Evolutionary conservation across 2,113 vertebrate genomes (phyloP).

Genomic region (Loxodonta africana): DNA sequence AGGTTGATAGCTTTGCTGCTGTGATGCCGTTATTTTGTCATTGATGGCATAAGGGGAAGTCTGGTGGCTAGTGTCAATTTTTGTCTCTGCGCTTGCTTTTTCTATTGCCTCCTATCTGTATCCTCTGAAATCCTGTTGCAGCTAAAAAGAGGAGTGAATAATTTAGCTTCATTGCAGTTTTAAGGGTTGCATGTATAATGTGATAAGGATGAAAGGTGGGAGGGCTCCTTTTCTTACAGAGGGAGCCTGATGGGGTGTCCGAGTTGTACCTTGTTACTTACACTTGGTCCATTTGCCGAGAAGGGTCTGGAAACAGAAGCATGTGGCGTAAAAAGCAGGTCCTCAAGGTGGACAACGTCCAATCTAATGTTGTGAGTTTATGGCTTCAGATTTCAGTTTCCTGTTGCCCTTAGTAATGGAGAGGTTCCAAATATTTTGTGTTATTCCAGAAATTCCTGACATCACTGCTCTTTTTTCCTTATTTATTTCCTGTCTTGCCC

Average conservation of each 20-base stretch:
- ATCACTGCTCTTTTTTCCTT: background rate
- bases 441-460: background rate
- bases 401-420: background rate
- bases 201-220: background rate
- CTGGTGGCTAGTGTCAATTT: rapidly evolving
- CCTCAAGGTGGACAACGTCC: background rate
- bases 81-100: background rate
- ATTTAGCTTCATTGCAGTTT: background rate
- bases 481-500: background rate
- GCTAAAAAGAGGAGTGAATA: background rate
- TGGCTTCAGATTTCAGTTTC: background rate
- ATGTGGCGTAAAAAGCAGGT: rapidly evolving
- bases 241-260: rapidly evolving
- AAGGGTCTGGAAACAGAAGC: background rate
- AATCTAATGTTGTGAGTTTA: rapidly evolving
- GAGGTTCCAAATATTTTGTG: background rate
- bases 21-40: background rate
- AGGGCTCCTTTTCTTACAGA: rapidly evolving
- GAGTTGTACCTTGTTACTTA: background rate
- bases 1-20: background rate
- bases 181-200: background rate
- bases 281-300: background rate
- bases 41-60: background rate
- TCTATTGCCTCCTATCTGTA: background rate
- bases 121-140: background rate